Evolutionary conservation across 2,888 invertebrate species (phyloP), one percentile per base, ranked within the genome.

Genomic region (Leptopilina drosophilae): DNA sequence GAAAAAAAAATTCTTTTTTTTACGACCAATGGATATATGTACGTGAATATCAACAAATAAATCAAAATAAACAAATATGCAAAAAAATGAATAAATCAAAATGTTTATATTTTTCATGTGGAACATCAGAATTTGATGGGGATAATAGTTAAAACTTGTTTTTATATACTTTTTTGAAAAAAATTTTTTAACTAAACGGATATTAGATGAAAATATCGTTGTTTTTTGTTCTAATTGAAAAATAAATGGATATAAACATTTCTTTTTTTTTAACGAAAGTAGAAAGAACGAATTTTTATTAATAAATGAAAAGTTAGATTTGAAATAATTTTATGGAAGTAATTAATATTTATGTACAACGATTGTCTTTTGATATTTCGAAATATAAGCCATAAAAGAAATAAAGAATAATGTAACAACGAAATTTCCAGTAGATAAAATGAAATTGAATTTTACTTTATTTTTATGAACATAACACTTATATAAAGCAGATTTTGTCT

Each of bases 391-490:
- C 12, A 12, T n/a, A 15, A 59, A 8, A 12, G 14, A 15, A 59
- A 15, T 59, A 14, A 59, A 62, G 20, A 62, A 20, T 15, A 20
- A 15, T 8, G n/a, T 62, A 62, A 62, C 8, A 9, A 20, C 4
- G 9, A 20, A 62, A 20, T 62, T 15, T 62, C 15, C 20, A 62
- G 62, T 62, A 62, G 62, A 62, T 62, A 62, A 62, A 62, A 62
- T 15, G 15, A 62, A 62, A 62, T 62, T 20, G 62, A 5, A 62
- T 62, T 62, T 62, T 59, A 59, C 59, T 59, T 59, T 62, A 20
- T 62, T 62, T 62, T 62, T 62, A 62, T 62, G 62, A 62, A 62
- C 62, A 62, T 62, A 62, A 62, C 62, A 62, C 62, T 62, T 62
- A 62, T 62, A 49, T 49, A 49, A 49, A 49, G 49, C 49, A 49